phyloP scores from a whole-genome alignment of 2,113 vertebrate genomes.

The Etheostoma cragini region DNA sequence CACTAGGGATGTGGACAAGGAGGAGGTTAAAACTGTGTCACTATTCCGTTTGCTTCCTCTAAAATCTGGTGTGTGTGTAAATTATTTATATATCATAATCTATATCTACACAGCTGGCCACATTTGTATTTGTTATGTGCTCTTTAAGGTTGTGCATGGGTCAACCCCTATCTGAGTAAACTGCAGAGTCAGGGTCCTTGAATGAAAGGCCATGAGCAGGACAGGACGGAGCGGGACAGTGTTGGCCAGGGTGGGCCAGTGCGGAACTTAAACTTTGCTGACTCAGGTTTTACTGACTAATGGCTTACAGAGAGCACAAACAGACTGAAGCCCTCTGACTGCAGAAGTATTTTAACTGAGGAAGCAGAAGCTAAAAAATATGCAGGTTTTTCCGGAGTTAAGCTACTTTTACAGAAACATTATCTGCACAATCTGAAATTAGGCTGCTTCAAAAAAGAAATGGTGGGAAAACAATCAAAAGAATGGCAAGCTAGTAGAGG shows the following conservation, averaged over 20 bases:
- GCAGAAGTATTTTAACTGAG: constrained; percentile 12
- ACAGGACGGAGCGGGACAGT: constrained; percentile 54
- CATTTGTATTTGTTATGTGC: neutral
- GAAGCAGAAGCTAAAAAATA: constrained; percentile 8
- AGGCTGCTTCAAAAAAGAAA: constrained; percentile 1
- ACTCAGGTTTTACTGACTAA: constrained; percentile 69
- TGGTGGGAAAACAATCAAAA: neutral
- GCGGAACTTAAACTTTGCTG: constrained; percentile 75
- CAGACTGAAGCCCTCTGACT: constrained; percentile 35
- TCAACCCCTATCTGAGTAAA: constrained; percentile 49
- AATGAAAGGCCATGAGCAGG: constrained; percentile 59
- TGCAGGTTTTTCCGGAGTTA: constrained; percentile 10
- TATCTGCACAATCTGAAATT: constrained; percentile 11
- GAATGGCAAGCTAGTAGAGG: neutral
- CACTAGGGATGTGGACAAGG: constrained; percentile 30
- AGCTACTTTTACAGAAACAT: neutral
- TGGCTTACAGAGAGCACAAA: constrained; percentile 54
- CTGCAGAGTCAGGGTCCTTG: constrained; percentile 77
- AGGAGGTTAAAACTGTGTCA: constrained; percentile 24
- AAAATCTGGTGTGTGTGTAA: neutral
- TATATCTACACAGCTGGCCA: neutral
- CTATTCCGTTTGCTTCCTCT: constrained; percentile 38
- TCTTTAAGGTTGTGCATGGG: constrained; percentile 11
- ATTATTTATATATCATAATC: neutral
- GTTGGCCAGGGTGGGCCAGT: constrained; percentile 48